Conservation (phyloP, 1,140 invertebrate species). For the Pissodes strobi region DNA sequence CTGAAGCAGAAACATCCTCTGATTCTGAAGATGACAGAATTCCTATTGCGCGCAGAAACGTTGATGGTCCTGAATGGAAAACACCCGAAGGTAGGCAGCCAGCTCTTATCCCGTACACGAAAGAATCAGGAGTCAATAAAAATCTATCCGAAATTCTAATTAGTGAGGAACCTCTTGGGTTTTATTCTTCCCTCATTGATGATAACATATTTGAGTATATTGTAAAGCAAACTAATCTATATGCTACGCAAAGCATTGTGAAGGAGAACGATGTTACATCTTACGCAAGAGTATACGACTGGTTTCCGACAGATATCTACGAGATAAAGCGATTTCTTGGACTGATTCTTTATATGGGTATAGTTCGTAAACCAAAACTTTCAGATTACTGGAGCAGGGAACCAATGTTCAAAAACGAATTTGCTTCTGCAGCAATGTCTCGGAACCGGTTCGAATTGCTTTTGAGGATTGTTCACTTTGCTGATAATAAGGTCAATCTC, state of each 20-base stretch:
- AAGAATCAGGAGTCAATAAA: slow-evolving; percentile 5
- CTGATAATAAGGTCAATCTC: no score
- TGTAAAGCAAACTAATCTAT: slow-evolving; percentile 6
- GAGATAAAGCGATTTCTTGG: slow-evolving; percentile 22
- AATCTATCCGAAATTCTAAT: not conserved
- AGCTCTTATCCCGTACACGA: slow-evolving; percentile 12
- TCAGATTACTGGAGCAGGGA: slow-evolving; percentile 11
- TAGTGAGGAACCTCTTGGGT: not conserved
- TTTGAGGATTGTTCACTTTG: no score
- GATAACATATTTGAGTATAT: slow-evolving; percentile 20
- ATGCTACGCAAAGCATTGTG: slow-evolving; percentile 1
- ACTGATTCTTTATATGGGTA: slow-evolving; percentile 19
- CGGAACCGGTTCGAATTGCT: no score
- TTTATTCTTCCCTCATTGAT: slow-evolving; percentile 5
- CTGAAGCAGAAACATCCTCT: no score
- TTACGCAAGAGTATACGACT: not conserved
- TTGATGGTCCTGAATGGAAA: slow-evolving; percentile 7
- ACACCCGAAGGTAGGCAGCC: slow-evolving; percentile 9
- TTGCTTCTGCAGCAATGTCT: no score
- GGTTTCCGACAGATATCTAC: slow-evolving; percentile 6
- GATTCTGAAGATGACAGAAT: no score
- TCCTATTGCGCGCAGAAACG: no score
- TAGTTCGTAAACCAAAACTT: slow-evolving; percentile 16
- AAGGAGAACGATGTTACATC: not conserved
- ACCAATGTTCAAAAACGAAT: no score